A percentile compares a stretch with the other conserved stretches of the same genome.
phyloP scores from a whole-genome alignment of 2,888 invertebrate species.

The Limnephilus rhombicus region DNA sequence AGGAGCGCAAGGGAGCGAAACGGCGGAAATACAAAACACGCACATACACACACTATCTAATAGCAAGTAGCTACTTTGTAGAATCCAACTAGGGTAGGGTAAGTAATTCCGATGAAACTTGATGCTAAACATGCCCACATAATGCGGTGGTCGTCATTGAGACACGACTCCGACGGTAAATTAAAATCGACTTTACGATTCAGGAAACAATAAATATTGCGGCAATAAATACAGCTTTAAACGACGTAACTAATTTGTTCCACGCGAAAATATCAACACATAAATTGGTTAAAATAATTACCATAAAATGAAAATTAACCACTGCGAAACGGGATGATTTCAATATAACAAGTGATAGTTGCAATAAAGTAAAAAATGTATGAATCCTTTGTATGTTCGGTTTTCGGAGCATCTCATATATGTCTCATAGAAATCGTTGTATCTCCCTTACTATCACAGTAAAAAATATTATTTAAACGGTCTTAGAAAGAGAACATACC shows the following conservation, averaged over 20 bases:
- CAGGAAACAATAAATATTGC: not conserved
- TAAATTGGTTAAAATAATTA: not conserved
- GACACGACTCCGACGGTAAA: not conserved
- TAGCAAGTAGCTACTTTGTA: not conserved
- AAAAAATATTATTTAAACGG: too few relatives aligned
- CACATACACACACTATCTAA: not conserved
- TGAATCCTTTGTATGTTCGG: too few relatives aligned
- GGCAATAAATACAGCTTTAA: not conserved
- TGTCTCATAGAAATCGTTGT: too few relatives aligned
- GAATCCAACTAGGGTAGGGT: not conserved
- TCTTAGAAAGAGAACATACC: too few relatives aligned
- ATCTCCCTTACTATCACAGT: too few relatives aligned
- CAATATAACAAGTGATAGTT: not conserved
- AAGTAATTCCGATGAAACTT: conserved; percentile 14
- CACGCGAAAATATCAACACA: not conserved
- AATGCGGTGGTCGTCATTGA: not conserved
- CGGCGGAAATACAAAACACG: not conserved
- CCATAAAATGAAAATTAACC: not conserved
- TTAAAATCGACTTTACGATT: not conserved
- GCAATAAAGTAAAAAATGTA: not conserved
- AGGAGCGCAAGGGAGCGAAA: conserved; percentile 11
- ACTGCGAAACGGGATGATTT: not conserved
- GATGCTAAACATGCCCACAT: conserved; percentile 14
- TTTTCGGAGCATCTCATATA: not conserved
- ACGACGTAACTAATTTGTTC: not conserved